These are phyloP conservation scores for Chionodraco myersi DNA, from an alignment of 2,113 vertebrate genomes.

Conservation along the genomic window DNA sequence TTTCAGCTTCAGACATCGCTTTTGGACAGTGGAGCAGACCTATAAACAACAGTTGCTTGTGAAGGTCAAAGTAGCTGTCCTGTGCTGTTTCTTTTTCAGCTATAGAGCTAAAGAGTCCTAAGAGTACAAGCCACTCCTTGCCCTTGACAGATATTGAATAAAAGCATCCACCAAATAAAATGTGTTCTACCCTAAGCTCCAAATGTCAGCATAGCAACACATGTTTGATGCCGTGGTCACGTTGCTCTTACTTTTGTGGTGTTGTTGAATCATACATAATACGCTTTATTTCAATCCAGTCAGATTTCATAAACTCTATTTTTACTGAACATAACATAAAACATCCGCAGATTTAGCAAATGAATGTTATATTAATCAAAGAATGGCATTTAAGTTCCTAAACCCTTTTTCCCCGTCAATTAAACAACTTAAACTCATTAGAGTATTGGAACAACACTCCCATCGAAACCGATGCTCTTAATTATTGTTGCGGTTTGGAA, in stretches of 20 bases:
- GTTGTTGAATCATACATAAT: background rate
- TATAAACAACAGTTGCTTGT: conserved; percentile 40
- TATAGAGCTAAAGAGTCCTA: conserved; percentile 19
- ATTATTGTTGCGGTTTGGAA: conserved; percentile 66
- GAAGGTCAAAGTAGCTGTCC: conserved; percentile 54
- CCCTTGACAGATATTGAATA: conserved; percentile 14
- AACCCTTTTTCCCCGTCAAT: conserved; percentile 35
- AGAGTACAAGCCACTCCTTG: background rate
- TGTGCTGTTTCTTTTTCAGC: background rate
- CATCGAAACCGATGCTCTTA: conserved; percentile 47
- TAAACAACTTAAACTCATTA: conserved; percentile 42
- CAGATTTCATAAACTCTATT: background rate
- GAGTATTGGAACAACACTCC: conserved; percentile 30
- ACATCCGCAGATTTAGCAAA: conserved; percentile 1
- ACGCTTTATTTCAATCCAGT: background rate
- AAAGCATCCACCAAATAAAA: conserved; percentile 7
- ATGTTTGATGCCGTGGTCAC: background rate
- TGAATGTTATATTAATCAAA: conserved; percentile 33
- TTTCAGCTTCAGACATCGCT: conserved; percentile 35
- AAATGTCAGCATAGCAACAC: conserved; percentile 9
- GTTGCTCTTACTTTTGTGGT: background rate
- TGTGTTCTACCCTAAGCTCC: background rate
- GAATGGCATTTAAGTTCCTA: conserved; percentile 10
- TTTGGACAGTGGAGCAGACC: conserved; percentile 35
- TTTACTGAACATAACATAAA: background rate